These are phyloP conservation scores for Pseudorhombus dupliciocellatus DNA, from an alignment of 2,113 vertebrate species.

Conservation along the genomic window DNA sequence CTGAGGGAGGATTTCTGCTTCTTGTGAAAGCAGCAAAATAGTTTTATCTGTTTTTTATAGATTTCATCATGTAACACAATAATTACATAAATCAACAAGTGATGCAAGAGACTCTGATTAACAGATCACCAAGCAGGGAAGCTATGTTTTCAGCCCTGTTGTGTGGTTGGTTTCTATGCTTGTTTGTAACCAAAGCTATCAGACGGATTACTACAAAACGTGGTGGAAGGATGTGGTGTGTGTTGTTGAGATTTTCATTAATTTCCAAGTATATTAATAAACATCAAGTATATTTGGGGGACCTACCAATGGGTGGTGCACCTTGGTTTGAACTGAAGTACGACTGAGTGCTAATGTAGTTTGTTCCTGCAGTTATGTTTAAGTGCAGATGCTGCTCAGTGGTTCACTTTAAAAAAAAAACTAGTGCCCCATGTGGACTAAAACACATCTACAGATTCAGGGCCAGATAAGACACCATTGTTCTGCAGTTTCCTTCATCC, in stretches of 20 bases:
- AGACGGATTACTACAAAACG: too few species aligned
- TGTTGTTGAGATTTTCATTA: too few species aligned
- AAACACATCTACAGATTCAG: slow-evolving; percentile 3
- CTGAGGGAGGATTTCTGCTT: slow-evolving; percentile 12
- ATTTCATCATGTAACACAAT: neutral
- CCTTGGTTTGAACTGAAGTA: too few species aligned
- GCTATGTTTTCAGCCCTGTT: too few species aligned
- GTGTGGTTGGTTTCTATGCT: too few species aligned
- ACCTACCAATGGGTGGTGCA: too few species aligned
- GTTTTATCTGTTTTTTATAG: neutral
- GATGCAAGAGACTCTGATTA: neutral
- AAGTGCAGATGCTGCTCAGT: slow-evolving; percentile 21
- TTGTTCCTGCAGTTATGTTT: slow-evolving; percentile 5
- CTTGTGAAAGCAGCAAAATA: neutral
- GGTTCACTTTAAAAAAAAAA: slow-evolving; percentile 4
- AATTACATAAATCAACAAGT: neutral
- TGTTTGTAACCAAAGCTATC: too few species aligned
- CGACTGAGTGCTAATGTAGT: too few species aligned
- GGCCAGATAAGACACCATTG: neutral
- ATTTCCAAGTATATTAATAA: too few species aligned
- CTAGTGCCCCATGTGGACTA: neutral
- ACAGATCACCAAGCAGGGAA: neutral
- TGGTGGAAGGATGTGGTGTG: too few species aligned
- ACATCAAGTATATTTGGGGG: too few species aligned
- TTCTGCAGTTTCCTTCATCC: neutral